A percentile compares a stretch with the other conserved stretches of the same genome.
These are phyloP conservation scores for Nomada fucata DNA, from an alignment of 2,888 invertebrate species.

Conservation along the genomic window DNA sequence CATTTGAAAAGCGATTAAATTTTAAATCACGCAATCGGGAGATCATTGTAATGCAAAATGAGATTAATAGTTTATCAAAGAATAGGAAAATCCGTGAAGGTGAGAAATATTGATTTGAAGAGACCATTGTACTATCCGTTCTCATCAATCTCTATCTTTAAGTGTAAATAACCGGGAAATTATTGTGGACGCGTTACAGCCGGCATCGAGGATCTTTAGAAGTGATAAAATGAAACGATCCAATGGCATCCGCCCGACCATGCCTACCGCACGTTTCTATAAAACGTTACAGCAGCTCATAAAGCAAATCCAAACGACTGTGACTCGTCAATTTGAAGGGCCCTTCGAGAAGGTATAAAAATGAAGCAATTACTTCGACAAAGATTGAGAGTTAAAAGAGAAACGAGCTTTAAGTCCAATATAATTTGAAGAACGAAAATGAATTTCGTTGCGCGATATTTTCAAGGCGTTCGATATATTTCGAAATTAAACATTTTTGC, in stretches of 20 bases:
- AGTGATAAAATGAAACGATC: slow-evolving; percentile 56
- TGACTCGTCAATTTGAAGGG: slow-evolving; percentile 18
- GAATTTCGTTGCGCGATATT: too few species aligned
- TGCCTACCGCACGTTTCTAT: slow-evolving; percentile 44
- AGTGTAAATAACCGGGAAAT: slow-evolving; percentile 38
- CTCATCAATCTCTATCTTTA: slow-evolving; percentile 11
- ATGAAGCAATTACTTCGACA: neutral
- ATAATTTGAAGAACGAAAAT: too few species aligned
- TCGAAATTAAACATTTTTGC: too few species aligned
- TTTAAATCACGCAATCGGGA: too few species aligned
- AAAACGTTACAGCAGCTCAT: slow-evolving; percentile 57
- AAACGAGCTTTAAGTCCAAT: too few species aligned
- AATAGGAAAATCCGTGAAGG: neutral
- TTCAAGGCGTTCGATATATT: too few species aligned
- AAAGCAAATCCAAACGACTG: slow-evolving; percentile 42
- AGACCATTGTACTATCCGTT: neutral
- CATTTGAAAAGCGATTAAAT: neutral
- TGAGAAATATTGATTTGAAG: neutral
- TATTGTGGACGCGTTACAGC: slow-evolving; percentile 8
- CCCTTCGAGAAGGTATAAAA: neutral
- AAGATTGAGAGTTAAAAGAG: neutral
- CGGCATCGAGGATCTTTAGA: slow-evolving; percentile 33
- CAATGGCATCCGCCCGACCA: slow-evolving; percentile 52
- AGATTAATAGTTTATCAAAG: neutral
- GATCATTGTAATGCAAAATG: neutral